Conservation (phyloP, 1,140 invertebrate genomes). For the Spodoptera litura region DNA sequence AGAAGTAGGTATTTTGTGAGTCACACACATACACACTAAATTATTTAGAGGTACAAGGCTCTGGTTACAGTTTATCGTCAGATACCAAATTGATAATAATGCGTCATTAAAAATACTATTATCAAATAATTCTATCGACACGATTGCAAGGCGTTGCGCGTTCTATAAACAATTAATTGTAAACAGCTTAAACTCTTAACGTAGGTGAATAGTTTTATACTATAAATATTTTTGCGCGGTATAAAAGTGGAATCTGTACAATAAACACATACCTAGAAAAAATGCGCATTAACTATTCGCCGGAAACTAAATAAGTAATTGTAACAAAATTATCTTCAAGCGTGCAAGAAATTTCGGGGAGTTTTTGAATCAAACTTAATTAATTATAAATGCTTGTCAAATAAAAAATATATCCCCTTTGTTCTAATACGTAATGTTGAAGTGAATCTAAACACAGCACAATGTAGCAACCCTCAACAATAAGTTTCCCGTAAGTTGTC, state of each 20-base stretch:
- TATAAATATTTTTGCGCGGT: constrained; percentile 33
- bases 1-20: no score
- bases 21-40: neutral
- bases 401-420: neutral
- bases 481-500: constrained; percentile 73
- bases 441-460: constrained; percentile 55
- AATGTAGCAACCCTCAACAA: constrained; percentile 66
- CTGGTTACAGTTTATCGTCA: neutral
- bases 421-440: constrained; percentile 42
- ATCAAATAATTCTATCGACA: constrained; percentile 38
- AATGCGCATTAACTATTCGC: constrained; percentile 4
- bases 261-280: constrained; percentile 29
- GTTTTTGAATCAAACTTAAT: constrained; percentile 4
- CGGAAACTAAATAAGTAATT: neutral
- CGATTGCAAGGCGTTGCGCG: constrained; percentile 38
- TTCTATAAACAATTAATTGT: constrained; percentile 45
- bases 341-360: neutral
- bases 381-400: constrained; percentile 24
- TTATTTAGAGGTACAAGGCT: neutral
- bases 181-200: constrained; percentile 32
- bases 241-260: constrained; percentile 39
- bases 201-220: constrained; percentile 25
- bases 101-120: constrained; percentile 33
- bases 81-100: constrained; percentile 18
- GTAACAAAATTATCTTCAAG: neutral